A percentile compares a stretch with the other conserved stretches of the same genome.
Conservation (phyloP, 2,797 vertebrate genomes). For the Lacerta viridis region DNA sequence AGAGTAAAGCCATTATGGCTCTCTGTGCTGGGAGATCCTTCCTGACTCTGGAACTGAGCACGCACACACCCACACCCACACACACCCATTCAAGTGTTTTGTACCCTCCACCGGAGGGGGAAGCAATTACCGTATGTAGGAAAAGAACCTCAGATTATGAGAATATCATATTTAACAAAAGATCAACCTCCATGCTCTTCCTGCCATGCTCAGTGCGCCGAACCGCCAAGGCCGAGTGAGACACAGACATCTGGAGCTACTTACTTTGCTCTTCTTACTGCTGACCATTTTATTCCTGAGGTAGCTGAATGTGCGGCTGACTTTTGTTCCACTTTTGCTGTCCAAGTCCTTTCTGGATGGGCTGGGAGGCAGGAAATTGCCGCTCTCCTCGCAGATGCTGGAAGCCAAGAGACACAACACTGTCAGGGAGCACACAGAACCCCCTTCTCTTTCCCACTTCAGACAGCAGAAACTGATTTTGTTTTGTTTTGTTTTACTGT, state of each 20-base stretch:
- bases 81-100: no score
- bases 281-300: constrained; percentile 98
- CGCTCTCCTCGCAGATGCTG: constrained; percentile 73
- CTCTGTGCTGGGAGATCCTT: background rate
- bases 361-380: constrained; percentile 79
- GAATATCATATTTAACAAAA: background rate
- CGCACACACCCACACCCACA: no score
- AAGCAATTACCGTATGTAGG: no score
- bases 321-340: constrained; percentile 90
- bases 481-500: background rate
- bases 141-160: no score
- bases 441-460: background rate
- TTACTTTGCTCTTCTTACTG: constrained; percentile 93
- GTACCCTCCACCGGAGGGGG: background rate
- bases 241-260: constrained; percentile 52
- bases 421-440: background rate
- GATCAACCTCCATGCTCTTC: no score
- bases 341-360: constrained; percentile 87
- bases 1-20: background rate
- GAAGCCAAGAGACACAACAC: constrained; percentile 25
- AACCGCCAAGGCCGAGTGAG: background rate
- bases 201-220: background rate
- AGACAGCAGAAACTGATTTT: background rate
- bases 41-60: background rate
- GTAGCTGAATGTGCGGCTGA: constrained; percentile 99